These are phyloP conservation scores for Dicentrarchus labrax DNA, from an alignment of 2,113 vertebrate genomes.

Conservation along the genomic window DNA sequence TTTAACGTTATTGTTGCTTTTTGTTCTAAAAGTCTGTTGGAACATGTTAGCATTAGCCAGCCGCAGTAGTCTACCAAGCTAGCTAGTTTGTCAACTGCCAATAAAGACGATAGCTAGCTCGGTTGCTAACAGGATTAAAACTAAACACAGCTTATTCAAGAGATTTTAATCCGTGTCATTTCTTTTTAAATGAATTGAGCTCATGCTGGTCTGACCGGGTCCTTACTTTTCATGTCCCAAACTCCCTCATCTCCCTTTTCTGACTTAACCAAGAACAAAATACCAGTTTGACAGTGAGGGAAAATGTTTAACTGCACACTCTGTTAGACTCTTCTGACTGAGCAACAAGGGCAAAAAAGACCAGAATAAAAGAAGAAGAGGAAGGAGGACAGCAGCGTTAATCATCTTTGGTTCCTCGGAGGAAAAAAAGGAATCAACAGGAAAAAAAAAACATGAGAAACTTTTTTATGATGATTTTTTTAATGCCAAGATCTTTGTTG, in stretches of 20 bases:
- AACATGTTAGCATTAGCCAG: not conserved
- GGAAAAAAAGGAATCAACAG: not conserved
- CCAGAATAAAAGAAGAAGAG: not conserved
- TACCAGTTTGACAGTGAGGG: not conserved
- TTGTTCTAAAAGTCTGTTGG: no score
- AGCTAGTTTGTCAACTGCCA: no score
- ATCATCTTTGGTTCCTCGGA: not conserved
- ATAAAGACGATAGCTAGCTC: not conserved
- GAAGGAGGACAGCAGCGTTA: not conserved
- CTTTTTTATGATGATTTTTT: slow-evolving; percentile 42
- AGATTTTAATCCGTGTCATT: not conserved
- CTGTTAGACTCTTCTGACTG: not conserved
- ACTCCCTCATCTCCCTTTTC: not conserved
- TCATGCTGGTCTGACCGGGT: not conserved
- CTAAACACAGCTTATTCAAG: not conserved
- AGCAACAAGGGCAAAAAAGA: not conserved
- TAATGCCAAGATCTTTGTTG: slow-evolving; percentile 11
- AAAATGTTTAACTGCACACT: not conserved
- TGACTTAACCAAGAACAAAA: not conserved
- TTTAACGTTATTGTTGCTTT: no score
- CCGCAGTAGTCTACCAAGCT: no score
- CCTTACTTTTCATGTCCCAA: not conserved
- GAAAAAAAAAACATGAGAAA: not conserved
- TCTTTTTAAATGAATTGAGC: not conserved
- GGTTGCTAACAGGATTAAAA: not conserved